These are phyloP conservation scores for Leptodactylus fallax DNA, from an alignment of 2,797 vertebrate species.

Conservation along the genomic window DNA sequence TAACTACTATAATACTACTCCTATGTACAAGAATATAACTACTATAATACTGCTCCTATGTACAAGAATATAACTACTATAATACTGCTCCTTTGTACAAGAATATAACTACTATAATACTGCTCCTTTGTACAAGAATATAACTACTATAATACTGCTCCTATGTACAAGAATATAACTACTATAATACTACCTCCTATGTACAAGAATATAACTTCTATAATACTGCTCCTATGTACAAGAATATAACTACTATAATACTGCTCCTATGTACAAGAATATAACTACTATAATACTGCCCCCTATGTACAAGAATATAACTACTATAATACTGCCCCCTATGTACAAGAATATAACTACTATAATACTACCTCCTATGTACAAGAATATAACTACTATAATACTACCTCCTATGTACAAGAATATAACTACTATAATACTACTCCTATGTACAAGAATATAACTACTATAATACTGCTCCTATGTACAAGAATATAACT, in stretches of 20 bases:
- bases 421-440: too few relatives aligned
- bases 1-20: slow-evolving; percentile 1
- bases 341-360: too few relatives aligned
- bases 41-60: slow-evolving; percentile 1
- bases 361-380: too few relatives aligned
- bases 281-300: too few relatives aligned
- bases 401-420: too few relatives aligned
- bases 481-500: too few relatives aligned
- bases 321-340: too few relatives aligned
- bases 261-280: too few relatives aligned
- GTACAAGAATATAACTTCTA: neutral
- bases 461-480: too few relatives aligned
- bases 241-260: neutral
- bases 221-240: neutral
- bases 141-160: neutral
- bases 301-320: too few relatives aligned
- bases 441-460: too few relatives aligned
- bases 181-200: neutral
- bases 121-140: slow-evolving; percentile 1
- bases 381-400: too few relatives aligned
- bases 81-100: neutral
- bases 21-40: slow-evolving; percentile 10
- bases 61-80: slow-evolving; percentile 11
- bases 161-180: neutral
- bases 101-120: slow-evolving; percentile 19